phyloP scores from a whole-genome alignment of 2,113 vertebrate species.

The Sporophila hypoxantha region DNA sequence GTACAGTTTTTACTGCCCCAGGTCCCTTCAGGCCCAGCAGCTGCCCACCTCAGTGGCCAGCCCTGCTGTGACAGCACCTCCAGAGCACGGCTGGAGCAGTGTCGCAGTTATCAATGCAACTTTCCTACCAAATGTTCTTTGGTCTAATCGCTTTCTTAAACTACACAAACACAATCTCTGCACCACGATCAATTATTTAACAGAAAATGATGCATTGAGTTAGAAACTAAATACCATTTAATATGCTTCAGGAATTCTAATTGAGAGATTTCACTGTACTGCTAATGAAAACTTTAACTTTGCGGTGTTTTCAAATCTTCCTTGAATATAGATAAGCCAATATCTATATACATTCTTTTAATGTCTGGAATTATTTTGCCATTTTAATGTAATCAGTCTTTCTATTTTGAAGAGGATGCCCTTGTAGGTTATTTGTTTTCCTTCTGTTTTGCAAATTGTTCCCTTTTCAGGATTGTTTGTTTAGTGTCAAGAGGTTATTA shows the following conservation, averaged over 20 bases:
- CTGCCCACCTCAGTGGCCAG: neutral
- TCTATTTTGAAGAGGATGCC: constrained; percentile 55
- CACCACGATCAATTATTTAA: constrained; percentile 77
- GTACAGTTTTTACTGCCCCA: neutral
- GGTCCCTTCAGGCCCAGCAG: neutral
- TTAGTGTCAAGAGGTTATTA: constrained; percentile 75
- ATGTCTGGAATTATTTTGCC: constrained; percentile 54
- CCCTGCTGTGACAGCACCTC: neutral
- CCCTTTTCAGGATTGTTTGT: constrained; percentile 71
- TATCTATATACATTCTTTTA: constrained; percentile 63
- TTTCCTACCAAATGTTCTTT: constrained; percentile 63
- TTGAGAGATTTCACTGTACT: constrained; percentile 41
- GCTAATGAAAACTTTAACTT: constrained; percentile 72
- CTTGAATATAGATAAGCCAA: constrained; percentile 65
- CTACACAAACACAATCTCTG: constrained; percentile 78
- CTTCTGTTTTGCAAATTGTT: constrained; percentile 72
- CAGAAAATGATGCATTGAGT: constrained; percentile 78
- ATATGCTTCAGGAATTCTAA: constrained; percentile 74
- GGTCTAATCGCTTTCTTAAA: constrained; percentile 73
- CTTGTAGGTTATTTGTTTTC: constrained; percentile 73
- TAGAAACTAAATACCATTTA: constrained; percentile 77
- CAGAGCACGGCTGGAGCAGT: neutral
- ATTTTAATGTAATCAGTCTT: constrained; percentile 65
- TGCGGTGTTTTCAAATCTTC: constrained; percentile 63
- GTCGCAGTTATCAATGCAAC: constrained; percentile 56